Evolutionary conservation across 2,113 vertebrate species (phyloP), one percentile per base, ranked within the genome.

Genomic region (Oenanthe oenanthe): DNA sequence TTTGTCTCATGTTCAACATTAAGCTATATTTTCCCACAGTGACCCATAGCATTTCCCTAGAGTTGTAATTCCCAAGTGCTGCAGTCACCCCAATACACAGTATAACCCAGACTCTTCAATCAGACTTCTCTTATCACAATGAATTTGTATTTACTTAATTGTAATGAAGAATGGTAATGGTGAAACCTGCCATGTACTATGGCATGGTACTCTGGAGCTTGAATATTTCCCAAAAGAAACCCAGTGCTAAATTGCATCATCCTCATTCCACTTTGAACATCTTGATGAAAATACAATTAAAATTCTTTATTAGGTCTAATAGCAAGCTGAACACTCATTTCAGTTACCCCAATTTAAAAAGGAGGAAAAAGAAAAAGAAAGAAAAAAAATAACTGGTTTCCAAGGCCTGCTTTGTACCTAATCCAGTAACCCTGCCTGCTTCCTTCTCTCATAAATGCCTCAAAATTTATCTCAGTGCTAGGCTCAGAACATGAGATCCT

Each of bases 371-470:
- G 6, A 32, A n/a, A 12, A 7, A 28, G 20, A 28, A 48, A 3
- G 7, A 43, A 38, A 9, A 3, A 29, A 62, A 48, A 45, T 0
- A 18, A 8, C 2, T 51, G 0, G 26, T 65, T 88, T 65, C 18
- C 7, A 61, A 83, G 17, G n/a, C 2, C 6, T 66, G 2, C 7
- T 75, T 47, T 68, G 29, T 31, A 65, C 29, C 47, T 67, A 81
- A 71, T 56, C 12, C 10, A 34, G 17, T 12, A 56, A 56, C 8
- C 6, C 71, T 47, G 17, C 10, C 38, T 62, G 6, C 29, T 65
- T 84, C 12, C 10, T 80, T 77, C 29, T 84, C 19, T 29, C 26
- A 20, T 40, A 36, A 91, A 63, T 15, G 40, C 36, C 15, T 81
- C 53, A 65, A 17, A 4, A 40, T 50, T 60, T 71, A 56, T 40